Evolutionary conservation across 2,113 vertebrate genomes (phyloP), one percentile per base, ranked within the genome.

Genomic region (Lichenostomus cassidix): DNA sequence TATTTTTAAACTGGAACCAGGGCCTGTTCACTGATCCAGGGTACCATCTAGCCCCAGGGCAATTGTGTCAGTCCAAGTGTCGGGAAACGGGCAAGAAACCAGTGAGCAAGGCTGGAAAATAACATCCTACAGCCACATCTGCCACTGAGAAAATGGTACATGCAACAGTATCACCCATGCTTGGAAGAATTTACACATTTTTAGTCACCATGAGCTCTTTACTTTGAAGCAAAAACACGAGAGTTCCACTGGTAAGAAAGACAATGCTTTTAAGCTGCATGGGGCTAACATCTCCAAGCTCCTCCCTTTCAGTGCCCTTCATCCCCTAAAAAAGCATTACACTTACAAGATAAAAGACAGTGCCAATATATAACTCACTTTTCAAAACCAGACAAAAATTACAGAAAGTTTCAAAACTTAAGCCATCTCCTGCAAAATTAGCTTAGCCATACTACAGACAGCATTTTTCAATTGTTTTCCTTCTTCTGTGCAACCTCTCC

Each of bases 191-290:
- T 89, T 49, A 81, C 33, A 59, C 15, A 23, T 89, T 83, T 93
- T 86, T 73, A 87, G 53, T 53, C 56, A 68, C 58, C 3, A 0
- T 63, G 47, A 75, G 46, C 41, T 71, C 68, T 60, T 55, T 71
- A 52, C 47, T 92, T 87, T 22, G 64, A 90, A 89, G 76, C 28
- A 71, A 87, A 95, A 94, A n/a, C 83, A 86, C 73, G 68, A 47
- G 56, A 87, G 65, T 33, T 75, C 37, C 71, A 25, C 19, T 89
- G 50, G 80, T 42, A 89, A 62, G 44, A 94, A 73, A 2, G 2
- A 49, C 62, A 87, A 27, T 28, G 41, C 44, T 87, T 94, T 19
- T 19, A 94, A 78, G 53, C 49, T 62, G 68, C 73, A 64, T 41
- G 65, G 44, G 60, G 49, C 64, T 68, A 90, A 52, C 13, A 9